Conservation (phyloP, 2,113 vertebrate species). For the Rhinopomastus cyanomelas region DNA sequence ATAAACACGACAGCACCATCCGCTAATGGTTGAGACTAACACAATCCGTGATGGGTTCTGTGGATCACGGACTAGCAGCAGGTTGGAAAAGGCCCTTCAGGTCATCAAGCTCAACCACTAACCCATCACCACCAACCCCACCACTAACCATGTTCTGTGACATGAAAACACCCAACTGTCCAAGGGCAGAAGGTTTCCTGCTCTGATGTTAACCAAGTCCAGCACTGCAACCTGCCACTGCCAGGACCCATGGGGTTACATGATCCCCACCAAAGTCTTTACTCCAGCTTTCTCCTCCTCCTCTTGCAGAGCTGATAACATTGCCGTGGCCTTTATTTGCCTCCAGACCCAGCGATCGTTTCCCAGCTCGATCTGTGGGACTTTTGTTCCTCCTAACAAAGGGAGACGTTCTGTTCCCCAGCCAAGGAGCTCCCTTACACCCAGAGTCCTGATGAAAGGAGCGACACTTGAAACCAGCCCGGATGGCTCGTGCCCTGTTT, state of each 20-base stretch:
- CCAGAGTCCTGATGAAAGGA: slow-evolving; percentile 30
- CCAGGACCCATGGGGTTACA: rapidly evolving
- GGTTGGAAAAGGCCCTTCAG: not conserved
- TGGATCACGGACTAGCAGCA: not conserved
- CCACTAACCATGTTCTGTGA: rapidly evolving
- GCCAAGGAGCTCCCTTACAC: not conserved
- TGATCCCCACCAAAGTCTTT: not conserved
- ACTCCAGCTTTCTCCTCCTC: not conserved
- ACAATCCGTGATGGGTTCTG: rapidly evolving
- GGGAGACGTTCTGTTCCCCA: not conserved
- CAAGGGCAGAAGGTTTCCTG: not conserved
- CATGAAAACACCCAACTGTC: rapidly evolving
- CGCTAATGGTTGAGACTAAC: rapidly evolving
- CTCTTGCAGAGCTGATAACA: not conserved
- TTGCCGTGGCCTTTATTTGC: not conserved
- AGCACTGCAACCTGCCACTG: not conserved
- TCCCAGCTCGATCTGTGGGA: not conserved
- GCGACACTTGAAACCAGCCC: not conserved
- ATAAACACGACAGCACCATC: not conserved
- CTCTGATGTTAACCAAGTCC: not conserved
- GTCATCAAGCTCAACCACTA: rapidly evolving
- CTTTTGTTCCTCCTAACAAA: slow-evolving; percentile 14
- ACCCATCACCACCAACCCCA: not conserved
- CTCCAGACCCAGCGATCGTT: not conserved
- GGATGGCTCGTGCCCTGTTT: slow-evolving; percentile 36